phyloP scores from a whole-genome alignment of 1,140 invertebrate genomes.

The Caenorhabditis remanei region DNA sequence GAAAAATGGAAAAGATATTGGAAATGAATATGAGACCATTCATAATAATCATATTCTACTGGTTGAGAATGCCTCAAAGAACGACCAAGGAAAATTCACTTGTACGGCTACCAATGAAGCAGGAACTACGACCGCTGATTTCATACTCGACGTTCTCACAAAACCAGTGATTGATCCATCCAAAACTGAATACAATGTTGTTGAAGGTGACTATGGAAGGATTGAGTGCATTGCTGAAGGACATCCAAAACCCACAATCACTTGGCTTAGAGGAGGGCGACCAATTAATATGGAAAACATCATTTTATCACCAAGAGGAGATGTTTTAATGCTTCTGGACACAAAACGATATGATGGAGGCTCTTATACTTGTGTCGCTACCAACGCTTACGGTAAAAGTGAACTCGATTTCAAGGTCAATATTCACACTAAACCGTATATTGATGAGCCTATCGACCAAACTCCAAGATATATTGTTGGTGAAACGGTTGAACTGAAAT shows the following conservation, averaged over 20 bases:
- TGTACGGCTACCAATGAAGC: slow-evolving; percentile 76
- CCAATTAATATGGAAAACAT: slow-evolving; percentile 72
- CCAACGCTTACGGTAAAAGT: slow-evolving; percentile 78
- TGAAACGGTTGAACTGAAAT: slow-evolving; percentile 78
- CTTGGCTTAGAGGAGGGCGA: slow-evolving; percentile 73
- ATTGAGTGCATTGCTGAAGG: slow-evolving; percentile 75
- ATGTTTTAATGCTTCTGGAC: slow-evolving; percentile 78
- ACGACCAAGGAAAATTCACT: slow-evolving; percentile 63
- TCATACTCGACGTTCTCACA: slow-evolving; percentile 71
- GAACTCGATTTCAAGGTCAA: slow-evolving; percentile 63
- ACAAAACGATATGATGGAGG: slow-evolving; percentile 79
- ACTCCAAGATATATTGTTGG: slow-evolving; percentile 74
- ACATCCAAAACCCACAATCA: slow-evolving; percentile 71
- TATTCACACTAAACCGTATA: slow-evolving; percentile 72
- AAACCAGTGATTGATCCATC: slow-evolving; percentile 66
- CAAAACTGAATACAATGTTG: slow-evolving; percentile 28
- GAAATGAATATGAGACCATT: neutral
- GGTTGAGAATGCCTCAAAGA: neutral
- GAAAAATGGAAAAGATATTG: slow-evolving; percentile 50
- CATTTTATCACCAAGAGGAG: slow-evolving; percentile 78
- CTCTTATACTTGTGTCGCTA: slow-evolving; percentile 80
- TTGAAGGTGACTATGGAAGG: slow-evolving; percentile 72
- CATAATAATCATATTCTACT: no score
- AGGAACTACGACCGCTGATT: slow-evolving; percentile 71
- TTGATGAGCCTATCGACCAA: slow-evolving; percentile 75